Conservation (phyloP, 2,797 vertebrate genomes). For the Babyrousa celebensis region DNA sequence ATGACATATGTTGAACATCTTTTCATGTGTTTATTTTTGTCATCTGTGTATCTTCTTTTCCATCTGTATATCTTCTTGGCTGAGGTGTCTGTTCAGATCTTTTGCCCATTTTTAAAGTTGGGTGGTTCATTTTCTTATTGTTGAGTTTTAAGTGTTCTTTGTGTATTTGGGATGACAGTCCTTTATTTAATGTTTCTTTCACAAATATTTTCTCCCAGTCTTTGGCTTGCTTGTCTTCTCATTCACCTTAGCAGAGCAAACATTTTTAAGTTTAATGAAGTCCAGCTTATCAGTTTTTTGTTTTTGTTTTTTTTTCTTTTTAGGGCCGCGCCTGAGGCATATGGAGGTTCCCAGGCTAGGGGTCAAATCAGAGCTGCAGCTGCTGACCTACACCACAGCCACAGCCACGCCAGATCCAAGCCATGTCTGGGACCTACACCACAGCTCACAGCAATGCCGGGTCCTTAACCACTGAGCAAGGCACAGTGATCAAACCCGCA, state of each 20-base stretch:
- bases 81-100: not conserved
- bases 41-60: not conserved
- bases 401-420: too few species aligned
- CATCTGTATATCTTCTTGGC: not conserved
- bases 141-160: slow-evolving; percentile 40
- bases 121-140: not conserved
- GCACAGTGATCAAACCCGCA: too few species aligned
- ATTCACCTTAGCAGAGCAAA: not conserved
- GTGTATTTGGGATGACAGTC: not conserved
- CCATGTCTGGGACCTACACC: too few species aligned
- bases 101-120: not conserved
- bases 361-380: too few species aligned
- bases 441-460: too few species aligned
- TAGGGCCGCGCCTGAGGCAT: too few species aligned
- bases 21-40: not conserved
- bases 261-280: slow-evolving; percentile 51
- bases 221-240: not conserved
- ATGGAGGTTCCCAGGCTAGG: too few species aligned
- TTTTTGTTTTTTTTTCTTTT: not conserved
- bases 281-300: not conserved
- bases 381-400: too few species aligned
- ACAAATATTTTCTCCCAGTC: not conserved
- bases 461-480: too few species aligned
- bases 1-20: not conserved
- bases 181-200: not conserved